Percentiles rank a stretch among this genome's conserved stretches.
These are phyloP conservation scores for Brachyhypopomus occidentalis DNA, from an alignment of 2,113 vertebrate genomes.

Conservation along the genomic window DNA sequence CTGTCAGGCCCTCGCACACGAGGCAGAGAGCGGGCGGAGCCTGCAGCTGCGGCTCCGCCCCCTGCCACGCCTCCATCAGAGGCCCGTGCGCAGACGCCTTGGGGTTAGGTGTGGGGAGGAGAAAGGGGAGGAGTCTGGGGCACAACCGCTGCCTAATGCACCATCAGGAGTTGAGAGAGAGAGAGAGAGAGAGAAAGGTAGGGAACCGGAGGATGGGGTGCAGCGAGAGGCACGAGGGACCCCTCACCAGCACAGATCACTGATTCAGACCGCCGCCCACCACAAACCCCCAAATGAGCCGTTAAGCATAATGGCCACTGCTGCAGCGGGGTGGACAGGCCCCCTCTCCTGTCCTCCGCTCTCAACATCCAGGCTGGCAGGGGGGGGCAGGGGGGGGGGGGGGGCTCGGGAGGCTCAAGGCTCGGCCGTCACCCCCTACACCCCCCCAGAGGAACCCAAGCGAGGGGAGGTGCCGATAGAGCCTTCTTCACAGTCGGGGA, in stretches of 20 bases:
- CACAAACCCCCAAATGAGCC: constrained; percentile 71
- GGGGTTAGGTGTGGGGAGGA: no score
- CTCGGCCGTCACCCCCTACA: no score
- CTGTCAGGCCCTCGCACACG: background rate
- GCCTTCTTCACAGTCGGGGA: constrained; percentile 83
- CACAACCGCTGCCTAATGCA: constrained; percentile 15
- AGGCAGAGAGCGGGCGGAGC: background rate
- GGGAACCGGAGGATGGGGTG: background rate
- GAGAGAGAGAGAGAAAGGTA: background rate
- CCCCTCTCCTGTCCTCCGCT: constrained; percentile 37
- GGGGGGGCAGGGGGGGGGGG: constrained; percentile 64
- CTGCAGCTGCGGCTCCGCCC: no score
- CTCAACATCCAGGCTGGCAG: constrained; percentile 53
- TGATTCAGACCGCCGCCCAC: constrained; percentile 69
- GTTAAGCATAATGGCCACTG: constrained; percentile 65
- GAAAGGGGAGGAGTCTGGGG: no score
- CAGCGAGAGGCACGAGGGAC: constrained; percentile 3
- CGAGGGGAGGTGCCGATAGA: constrained; percentile 67
- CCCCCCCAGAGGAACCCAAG: constrained; percentile 65
- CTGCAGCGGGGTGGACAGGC: constrained; percentile 58
- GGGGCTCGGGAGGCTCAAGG: background rate
- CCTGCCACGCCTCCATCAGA: no score
- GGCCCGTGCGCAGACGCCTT: no score
- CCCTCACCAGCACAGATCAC: constrained; percentile 59
- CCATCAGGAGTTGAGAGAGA: constrained; percentile 59